phyloP scores from a whole-genome alignment of 2,888 invertebrate species.

The Sthenelais limicola region DNA sequence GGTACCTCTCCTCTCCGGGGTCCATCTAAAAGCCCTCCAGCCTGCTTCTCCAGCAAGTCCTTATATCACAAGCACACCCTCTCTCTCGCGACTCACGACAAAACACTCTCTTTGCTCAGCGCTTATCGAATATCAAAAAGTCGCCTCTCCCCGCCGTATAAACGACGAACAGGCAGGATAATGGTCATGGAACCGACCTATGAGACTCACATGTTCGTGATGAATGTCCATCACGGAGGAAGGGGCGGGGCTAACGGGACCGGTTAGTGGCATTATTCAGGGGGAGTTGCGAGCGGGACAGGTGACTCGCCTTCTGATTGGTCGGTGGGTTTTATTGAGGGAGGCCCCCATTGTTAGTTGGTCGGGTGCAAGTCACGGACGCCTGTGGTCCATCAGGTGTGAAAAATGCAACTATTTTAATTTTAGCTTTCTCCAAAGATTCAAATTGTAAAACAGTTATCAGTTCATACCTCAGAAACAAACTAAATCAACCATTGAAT shows the following conservation, averaged over 20 bases:
- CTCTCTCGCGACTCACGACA: too few species aligned
- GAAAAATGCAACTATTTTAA: too few species aligned
- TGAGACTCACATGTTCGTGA: not conserved
- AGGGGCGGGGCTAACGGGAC: conserved; percentile 14
- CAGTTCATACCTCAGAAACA: too few species aligned
- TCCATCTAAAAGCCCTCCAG: conserved; percentile 8
- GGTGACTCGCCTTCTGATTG: conserved; percentile 16
- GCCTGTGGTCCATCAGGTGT: too few species aligned
- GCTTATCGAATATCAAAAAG: conserved; percentile 38
- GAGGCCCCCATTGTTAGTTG: too few species aligned
- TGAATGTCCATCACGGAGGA: conserved; percentile 2
- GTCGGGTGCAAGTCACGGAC: too few species aligned
- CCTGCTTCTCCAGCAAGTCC: conserved; percentile 23
- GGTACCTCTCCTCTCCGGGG: not conserved
- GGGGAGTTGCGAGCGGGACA: too few species aligned
- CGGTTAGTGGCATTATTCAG: too few species aligned
- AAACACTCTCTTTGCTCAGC: conserved; percentile 38
- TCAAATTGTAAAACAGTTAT: too few species aligned
- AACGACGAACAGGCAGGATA: not conserved
- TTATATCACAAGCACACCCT: conserved; percentile 26
- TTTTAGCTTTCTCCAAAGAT: too few species aligned
- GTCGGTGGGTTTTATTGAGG: too few species aligned
- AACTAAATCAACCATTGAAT: too few species aligned
- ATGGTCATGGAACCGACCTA: not conserved
- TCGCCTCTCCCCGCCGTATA: conserved; percentile 24